These are phyloP conservation scores for Parnassius mnemosyne DNA, from an alignment of 2,888 invertebrate genomes.

Conservation along the genomic window DNA sequence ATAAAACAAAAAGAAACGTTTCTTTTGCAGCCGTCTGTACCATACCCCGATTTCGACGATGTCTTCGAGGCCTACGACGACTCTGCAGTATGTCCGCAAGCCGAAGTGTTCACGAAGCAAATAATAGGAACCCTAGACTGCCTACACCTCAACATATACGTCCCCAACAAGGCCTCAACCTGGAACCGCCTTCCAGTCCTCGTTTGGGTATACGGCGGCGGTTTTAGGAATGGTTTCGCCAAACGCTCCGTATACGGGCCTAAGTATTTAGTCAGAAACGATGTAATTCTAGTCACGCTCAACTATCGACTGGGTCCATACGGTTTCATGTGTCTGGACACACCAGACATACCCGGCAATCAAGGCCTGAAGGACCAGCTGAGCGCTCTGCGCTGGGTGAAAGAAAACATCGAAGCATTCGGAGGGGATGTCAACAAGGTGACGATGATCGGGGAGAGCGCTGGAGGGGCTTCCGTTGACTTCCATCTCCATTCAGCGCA, in stretches of 20 bases:
- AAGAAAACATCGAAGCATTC: constrained; percentile 51
- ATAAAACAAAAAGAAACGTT: no score
- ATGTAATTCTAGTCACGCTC: constrained; percentile 45
- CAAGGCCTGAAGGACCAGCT: constrained; percentile 62
- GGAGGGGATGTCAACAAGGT: constrained; percentile 51
- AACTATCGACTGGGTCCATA: constrained; percentile 63
- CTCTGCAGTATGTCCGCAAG: constrained; percentile 43
- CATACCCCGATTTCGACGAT: constrained; percentile 30
- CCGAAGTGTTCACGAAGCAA: constrained; percentile 39
- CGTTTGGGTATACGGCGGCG: constrained; percentile 64
- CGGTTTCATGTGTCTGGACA: constrained; percentile 59
- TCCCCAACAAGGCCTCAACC: constrained; percentile 52
- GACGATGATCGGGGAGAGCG: constrained; percentile 57
- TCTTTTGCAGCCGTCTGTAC: constrained; percentile 30
- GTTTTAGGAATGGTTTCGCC: constrained; percentile 48
- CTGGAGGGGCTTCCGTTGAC: constrained; percentile 54
- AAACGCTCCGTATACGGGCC: constrained; percentile 43
- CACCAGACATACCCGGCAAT: constrained; percentile 54
- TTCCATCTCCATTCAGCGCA: constrained; percentile 46
- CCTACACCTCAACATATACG: constrained; percentile 81
- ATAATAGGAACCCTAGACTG: constrained; percentile 71
- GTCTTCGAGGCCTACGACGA: constrained; percentile 39
- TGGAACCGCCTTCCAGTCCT: constrained; percentile 47
- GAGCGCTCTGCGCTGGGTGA: constrained; percentile 50
- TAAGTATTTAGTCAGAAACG: constrained; percentile 46